Evolutionary conservation across 2,113 vertebrate species (phyloP).

Genomic region (Ameiurus melas): DNA sequence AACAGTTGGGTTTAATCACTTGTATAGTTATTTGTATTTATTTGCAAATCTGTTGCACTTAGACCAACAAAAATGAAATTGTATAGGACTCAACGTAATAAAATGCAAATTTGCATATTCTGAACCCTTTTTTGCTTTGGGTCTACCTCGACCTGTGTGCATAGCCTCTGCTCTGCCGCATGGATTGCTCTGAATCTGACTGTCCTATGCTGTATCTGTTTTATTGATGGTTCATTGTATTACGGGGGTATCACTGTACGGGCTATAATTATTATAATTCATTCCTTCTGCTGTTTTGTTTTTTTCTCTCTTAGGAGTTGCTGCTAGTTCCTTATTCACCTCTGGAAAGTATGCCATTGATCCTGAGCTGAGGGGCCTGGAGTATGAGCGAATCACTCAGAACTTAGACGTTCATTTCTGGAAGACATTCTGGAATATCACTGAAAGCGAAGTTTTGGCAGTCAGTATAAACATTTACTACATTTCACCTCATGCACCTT

Average conservation of each 20-base stretch:
- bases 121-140: not conserved
- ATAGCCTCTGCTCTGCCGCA: not conserved
- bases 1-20: not conserved
- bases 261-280: not conserved
- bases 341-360: constrained; percentile 88
- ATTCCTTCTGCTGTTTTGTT: not conserved
- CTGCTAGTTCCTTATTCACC: constrained; percentile 86
- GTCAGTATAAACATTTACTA: constrained; percentile 62
- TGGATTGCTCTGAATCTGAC: not conserved
- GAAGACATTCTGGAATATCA: constrained; percentile 91
- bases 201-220: not conserved
- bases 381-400: constrained; percentile 87
- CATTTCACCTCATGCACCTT: not conserved
- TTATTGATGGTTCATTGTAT: not conserved
- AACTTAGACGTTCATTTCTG: constrained; percentile 90
- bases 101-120: not conserved
- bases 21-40: not conserved
- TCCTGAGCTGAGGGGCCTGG: constrained; percentile 83
- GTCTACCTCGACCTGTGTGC: not conserved
- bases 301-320: constrained; percentile 72
- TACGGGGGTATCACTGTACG: no score
- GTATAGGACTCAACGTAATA: no score
- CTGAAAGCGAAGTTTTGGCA: constrained; percentile 84
- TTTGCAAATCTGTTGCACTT: not conserved
- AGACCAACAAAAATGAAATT: not conserved